phyloP scores from a whole-genome alignment of 2,888 invertebrate genomes.

The Habroteleia sp. region DNA sequence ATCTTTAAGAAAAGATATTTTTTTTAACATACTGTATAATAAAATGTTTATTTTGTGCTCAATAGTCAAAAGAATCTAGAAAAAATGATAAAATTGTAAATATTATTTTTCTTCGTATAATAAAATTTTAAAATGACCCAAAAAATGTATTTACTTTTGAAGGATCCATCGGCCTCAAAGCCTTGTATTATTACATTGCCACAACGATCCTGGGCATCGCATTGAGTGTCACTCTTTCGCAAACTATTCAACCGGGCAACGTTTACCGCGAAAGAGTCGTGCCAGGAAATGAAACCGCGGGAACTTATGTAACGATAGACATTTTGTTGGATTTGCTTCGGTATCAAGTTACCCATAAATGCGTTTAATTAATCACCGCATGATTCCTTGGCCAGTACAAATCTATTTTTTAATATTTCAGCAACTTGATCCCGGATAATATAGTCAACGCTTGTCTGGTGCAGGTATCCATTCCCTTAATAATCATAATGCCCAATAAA shows the following conservation, averaged over 20 bases:
- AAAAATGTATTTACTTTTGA: no score
- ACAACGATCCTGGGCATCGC: constrained; percentile 96
- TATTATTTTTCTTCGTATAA: no score
- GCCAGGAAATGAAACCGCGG: constrained; percentile 35
- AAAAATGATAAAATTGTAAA: no score
- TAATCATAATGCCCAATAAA: no score
- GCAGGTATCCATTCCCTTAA: no score
- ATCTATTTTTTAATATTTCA: constrained; percentile 62
- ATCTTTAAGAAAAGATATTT: no score
- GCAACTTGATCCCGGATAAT: constrained; percentile 94
- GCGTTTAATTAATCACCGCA: constrained; percentile 7
- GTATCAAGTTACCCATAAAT: constrained; percentile 77
- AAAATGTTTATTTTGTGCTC: no score
- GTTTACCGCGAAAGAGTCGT: not conserved
- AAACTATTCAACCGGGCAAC: constrained; percentile 91
- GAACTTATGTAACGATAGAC: constrained; percentile 89
- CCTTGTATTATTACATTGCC: constrained; percentile 88
- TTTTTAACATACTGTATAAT: no score
- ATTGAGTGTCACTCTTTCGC: constrained; percentile 92
- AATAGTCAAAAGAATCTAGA: no score
- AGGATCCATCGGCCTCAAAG: constrained; percentile 75
- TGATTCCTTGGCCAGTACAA: constrained; percentile 6
- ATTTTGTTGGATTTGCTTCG: constrained; percentile 95
- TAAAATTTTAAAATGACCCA: no score
- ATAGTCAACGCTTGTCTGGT: constrained; percentile 91